Evolutionary conservation across 1,140 invertebrate species (phyloP).

Genomic region (Camponotus vicinus): DNA sequence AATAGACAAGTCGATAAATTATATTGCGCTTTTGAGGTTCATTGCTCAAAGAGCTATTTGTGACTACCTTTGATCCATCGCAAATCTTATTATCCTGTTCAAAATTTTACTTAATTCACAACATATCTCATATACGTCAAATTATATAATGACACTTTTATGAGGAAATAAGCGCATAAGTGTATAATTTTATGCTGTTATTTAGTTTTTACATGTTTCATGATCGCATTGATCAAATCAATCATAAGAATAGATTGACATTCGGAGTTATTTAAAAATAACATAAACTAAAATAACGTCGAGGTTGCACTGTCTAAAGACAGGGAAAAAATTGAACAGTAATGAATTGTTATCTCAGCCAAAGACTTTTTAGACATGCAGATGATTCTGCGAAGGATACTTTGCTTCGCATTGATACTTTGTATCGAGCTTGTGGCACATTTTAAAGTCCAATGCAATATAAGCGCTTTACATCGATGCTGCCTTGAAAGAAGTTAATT

Average conservation of each 20-base stretch:
- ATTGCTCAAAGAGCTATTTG: conserved; percentile 30
- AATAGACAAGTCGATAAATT: conserved; percentile 31
- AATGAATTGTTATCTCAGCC: neutral
- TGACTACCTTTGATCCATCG: conserved; percentile 19
- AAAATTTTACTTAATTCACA: conserved; percentile 25
- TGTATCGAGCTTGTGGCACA: conserved; percentile 55
- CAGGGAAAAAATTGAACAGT: conserved; percentile 17
- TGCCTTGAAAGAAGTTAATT: conserved; percentile 67
- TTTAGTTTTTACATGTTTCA: neutral
- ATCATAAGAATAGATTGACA: neutral
- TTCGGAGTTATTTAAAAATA: neutral
- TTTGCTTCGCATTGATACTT: conserved; percentile 34
- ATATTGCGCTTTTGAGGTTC: conserved; percentile 35
- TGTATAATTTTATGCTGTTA: neutral
- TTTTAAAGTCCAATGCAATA: conserved; percentile 77
- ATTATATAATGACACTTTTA: conserved; percentile 5
- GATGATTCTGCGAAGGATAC: conserved; percentile 50
- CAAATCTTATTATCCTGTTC: conserved; percentile 25
- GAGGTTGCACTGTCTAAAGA: neutral
- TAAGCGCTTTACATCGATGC: conserved; percentile 62
- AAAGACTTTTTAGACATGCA: conserved; percentile 66
- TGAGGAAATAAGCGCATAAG: neutral
- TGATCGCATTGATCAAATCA: neutral
- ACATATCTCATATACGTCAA: conserved; percentile 6
- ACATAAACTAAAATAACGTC: neutral